A percentile compares a stretch with the other conserved stretches of the same genome.
Conservation (phyloP, 1,140 invertebrate species). For the Drosophila tsacasi region DNA sequence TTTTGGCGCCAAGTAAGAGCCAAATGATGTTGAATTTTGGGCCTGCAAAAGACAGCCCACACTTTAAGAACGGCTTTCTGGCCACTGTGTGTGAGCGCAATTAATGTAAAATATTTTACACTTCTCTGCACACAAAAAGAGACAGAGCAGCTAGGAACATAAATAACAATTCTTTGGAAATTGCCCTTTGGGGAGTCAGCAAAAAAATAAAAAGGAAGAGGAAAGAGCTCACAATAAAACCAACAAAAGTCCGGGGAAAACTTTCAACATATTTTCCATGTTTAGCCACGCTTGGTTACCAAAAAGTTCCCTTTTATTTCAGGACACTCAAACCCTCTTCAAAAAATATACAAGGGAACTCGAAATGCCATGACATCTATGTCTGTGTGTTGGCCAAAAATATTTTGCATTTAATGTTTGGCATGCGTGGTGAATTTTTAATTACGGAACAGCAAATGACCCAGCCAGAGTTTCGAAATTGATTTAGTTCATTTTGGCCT, state of each 20-base stretch:
- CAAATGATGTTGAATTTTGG: constrained; percentile 27
- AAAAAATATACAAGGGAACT: constrained; percentile 14
- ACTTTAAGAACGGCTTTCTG: constrained; percentile 27
- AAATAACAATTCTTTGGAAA: constrained; percentile 70
- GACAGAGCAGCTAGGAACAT: constrained; percentile 35
- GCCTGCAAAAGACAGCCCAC: constrained; percentile 13
- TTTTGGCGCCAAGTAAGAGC: constrained; percentile 15
- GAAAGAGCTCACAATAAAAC: constrained; percentile 45
- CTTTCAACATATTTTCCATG: constrained; percentile 54
- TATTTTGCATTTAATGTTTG: constrained; percentile 27
- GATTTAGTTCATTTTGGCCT: constrained; percentile 37
- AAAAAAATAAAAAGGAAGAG: constrained; percentile 23
- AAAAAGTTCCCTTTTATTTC: constrained; percentile 3
- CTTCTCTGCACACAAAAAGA: constrained; percentile 47
- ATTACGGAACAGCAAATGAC: constrained; percentile 15
- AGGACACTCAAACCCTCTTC: not conserved
- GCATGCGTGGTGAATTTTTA: constrained; percentile 31
- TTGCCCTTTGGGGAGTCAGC: constrained; percentile 46
- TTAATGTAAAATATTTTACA: constrained; percentile 80
- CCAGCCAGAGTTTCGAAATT: constrained; percentile 15
- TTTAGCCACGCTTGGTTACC: constrained; percentile 33
- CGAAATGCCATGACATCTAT: constrained; percentile 19
- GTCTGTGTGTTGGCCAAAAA: constrained; percentile 12
- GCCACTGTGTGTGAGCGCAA: constrained; percentile 49
- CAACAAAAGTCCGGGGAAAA: constrained; percentile 37